These are phyloP conservation scores for Zosterops borbonicus DNA, from an alignment of 2,113 vertebrate species.

Conservation along the genomic window DNA sequence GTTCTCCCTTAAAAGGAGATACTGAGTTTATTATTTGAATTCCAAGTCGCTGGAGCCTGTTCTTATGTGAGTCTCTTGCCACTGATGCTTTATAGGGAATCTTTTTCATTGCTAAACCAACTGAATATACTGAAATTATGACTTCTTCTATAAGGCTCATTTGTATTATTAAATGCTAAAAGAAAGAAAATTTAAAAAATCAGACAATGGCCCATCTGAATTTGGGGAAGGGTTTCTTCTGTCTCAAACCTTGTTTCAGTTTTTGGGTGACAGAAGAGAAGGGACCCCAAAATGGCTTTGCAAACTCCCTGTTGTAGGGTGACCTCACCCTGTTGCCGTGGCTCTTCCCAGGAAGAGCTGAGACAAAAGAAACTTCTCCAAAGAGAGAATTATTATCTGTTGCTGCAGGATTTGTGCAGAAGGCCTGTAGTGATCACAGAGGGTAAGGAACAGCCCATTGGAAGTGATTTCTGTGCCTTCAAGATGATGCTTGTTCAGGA, in stretches of 20 bases:
- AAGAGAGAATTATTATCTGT: not conserved
- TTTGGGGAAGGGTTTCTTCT: not conserved
- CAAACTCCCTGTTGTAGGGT: not conserved
- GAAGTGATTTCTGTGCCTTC: not conserved
- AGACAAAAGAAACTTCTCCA: not conserved
- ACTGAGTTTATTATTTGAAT: not conserved
- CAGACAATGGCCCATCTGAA: rapidly evolving
- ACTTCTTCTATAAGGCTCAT: not conserved
- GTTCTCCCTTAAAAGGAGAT: slow-evolving; percentile 10
- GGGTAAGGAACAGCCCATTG: not conserved
- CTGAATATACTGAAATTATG: not conserved
- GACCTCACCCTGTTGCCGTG: not conserved
- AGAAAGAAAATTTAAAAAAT: not conserved
- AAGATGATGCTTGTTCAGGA: not conserved
- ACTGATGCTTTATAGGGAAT: not conserved
- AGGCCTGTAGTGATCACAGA: rapidly evolving
- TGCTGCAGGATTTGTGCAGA: not conserved
- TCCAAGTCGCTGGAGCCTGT: not conserved
- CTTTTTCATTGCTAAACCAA: not conserved
- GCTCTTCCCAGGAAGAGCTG: not conserved
- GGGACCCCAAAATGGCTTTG: not conserved
- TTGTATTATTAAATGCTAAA: not conserved
- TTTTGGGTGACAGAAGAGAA: not conserved
- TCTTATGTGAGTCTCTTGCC: not conserved
- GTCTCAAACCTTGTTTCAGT: not conserved